phyloP scores from a whole-genome alignment of 2,888 invertebrate species.

The Aleiodes leptofemur region DNA sequence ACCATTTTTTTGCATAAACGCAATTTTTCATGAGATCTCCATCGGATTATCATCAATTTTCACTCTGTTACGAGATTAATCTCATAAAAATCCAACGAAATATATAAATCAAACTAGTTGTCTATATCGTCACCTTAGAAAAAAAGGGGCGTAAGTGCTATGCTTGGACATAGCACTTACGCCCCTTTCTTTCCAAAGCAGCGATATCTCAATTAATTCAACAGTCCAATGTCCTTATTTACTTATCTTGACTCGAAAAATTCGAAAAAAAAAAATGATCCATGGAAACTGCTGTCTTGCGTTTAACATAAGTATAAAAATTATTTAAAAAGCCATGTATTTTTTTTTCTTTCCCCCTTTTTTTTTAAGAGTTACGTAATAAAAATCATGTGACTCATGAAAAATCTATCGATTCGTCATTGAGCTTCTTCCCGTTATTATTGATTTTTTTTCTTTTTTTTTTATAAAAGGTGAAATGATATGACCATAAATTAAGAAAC shows the following conservation, averaged over 20 bases:
- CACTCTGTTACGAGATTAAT: not conserved
- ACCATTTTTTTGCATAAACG: too few species aligned
- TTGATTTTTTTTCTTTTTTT: constrained; percentile 6
- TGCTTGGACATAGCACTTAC: too few species aligned
- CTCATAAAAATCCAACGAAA: too few species aligned
- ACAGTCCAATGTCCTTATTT: too few species aligned
- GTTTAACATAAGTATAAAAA: constrained; percentile 8
- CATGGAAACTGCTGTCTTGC: constrained; percentile 15
- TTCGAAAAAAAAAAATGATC: not conserved
- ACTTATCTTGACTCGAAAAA: too few species aligned
- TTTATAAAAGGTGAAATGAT: constrained; percentile 15
- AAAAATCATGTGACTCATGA: not conserved
- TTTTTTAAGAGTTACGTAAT: not conserved
- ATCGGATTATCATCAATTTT: not conserved
- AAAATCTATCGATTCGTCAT: constrained; percentile 11
- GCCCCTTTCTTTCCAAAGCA: too few species aligned
- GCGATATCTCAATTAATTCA: constrained; percentile 18
- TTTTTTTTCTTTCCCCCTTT: not conserved
- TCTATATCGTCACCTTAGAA: too few species aligned
- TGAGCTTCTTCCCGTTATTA: not conserved
- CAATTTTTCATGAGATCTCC: not conserved
- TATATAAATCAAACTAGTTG: too few species aligned
- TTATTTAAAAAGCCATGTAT: not conserved
- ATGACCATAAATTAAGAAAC: not conserved
- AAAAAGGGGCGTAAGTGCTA: too few species aligned